Evolutionary conservation across 2,113 vertebrate genomes (phyloP).

Genomic region (Charina bottae): DNA sequence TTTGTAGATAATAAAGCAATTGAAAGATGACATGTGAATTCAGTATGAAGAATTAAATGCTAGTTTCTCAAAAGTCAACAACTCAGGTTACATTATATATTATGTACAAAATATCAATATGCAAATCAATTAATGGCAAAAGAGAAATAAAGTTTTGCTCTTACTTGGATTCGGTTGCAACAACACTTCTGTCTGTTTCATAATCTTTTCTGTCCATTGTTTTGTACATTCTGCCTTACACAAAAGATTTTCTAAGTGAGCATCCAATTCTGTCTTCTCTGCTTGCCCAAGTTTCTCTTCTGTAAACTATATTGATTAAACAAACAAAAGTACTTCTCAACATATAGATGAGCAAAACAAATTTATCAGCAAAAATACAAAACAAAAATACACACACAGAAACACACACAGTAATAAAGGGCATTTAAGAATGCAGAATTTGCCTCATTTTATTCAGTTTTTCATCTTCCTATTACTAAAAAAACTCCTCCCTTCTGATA

Average conservation of each 20-base stretch:
- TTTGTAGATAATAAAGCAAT: neutral
- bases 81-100: neutral
- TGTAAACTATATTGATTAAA: slow-evolving; percentile 84
- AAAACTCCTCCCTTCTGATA: neutral
- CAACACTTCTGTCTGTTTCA: slow-evolving; percentile 96
- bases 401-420: neutral
- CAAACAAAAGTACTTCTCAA: slow-evolving; percentile 19
- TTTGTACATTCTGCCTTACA: slow-evolving; percentile 95
- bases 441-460: neutral
- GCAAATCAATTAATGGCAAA: slow-evolving; percentile 11
- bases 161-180: slow-evolving; percentile 98
- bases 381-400: no score
- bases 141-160: slow-evolving; percentile 46
- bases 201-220: slow-evolving; percentile 94
- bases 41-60: neutral
- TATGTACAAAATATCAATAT: neutral
- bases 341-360: neutral
- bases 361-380: neutral
- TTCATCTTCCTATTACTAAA: neutral
- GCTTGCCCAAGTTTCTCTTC: slow-evolving; percentile 98
- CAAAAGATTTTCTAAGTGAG: slow-evolving; percentile 95
- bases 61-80: neutral
- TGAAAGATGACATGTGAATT: neutral
- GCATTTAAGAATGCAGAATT: neutral
- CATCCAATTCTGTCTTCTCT: slow-evolving; percentile 97